Evolutionary conservation across 2,888 invertebrate genomes (phyloP), one percentile per base, ranked within the genome.

Genomic region (Synanthedon formicaeformis): DNA sequence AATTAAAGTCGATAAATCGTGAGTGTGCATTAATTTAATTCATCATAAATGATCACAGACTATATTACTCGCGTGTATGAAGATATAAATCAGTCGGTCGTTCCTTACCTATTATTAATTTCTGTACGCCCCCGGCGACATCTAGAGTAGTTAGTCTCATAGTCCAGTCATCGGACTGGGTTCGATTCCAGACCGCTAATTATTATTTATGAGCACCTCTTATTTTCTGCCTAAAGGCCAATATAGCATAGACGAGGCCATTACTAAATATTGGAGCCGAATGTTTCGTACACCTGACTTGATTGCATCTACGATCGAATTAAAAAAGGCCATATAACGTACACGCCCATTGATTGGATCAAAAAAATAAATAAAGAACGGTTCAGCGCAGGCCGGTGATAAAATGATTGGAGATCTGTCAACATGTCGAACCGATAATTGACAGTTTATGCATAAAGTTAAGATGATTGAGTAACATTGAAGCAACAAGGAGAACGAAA

Each of bases 141-240:
- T 58, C 65, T 56, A 55, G 57, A 65, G 69, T 81, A 70, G 76
- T 78, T 80, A 78, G 74, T 69, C 66, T 64, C 64, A 58, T 70
- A 69, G 66, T 66, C 64, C 66, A 14, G 13, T 45, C 34, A 10
- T 10, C 34, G 65, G 68, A 60, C 58, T 67, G 59, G 72, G 71
- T 80, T 78, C 69, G 71, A 76, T 69, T 74, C 76, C 68, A 60
- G 69, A 64, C 62, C 65, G 63, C 69, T 78, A 78, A 83, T 81
- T 79, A 80, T 80, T 75, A 78, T 81, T 81, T 79, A 81, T 75
- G 69, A 62, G 52, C 55, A 62, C 63, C 65, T 68, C 68, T 76
- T 73, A 72, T 75, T 69, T 69, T 55, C 60, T 53, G 72, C 75
- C 67, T 52, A 14, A 56, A 53, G 75, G 71, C 66, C 23, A 23